Evolutionary conservation across 2,797 vertebrate species (phyloP), one percentile per base, ranked within the genome.

Genomic region (Tadarida brasiliensis): DNA sequence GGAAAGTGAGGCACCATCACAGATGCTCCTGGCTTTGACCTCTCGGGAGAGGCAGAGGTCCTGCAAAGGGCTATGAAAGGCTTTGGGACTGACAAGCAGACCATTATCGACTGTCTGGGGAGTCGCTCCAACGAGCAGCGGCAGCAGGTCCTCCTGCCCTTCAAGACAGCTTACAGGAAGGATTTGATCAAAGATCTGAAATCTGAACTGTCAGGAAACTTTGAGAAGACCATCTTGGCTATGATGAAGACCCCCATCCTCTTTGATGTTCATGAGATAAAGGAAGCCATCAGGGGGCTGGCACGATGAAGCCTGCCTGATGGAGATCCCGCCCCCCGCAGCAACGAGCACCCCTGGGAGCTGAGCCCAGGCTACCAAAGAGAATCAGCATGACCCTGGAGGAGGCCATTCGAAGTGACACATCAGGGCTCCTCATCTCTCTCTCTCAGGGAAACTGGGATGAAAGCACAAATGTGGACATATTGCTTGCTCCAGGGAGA

Each of bases 121-220:
- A 99, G 93, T 97, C 99, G 99, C 78, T 98, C 99, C 81, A 99
- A 86, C 97, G 99, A 98, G 97, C 99, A 99, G 97, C 98, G 99
- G 0, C 99, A 99, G 93, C 99, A 99, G 81, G 98, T 99, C 98
- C 98, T 99, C 1, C 97, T 99, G 49, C 99, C 98, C 82, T 99
- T 99, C 97, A 99, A 99, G 98, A 99, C 99, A 11, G 99, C 99
- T 15, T 99, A 99, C 35, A 99, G 99, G 76, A 99, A 99, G 99
- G 99, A 99, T 98, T 98, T 99, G 97, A 33, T 98, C 94, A 98
- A 98, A 67, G 99, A 99, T 97, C 98, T 99, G 95, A 99, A 99
- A 97, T 99, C 99, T 54, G 99, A 99, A 97, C 98, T 99, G 47
- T 99, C 99, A 11, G 99, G 99, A 96, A 99, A 99, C 98, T 99